These are phyloP conservation scores for Notocelia uddmanniana DNA, from an alignment of 2,888 invertebrate species.

Conservation along the genomic window DNA sequence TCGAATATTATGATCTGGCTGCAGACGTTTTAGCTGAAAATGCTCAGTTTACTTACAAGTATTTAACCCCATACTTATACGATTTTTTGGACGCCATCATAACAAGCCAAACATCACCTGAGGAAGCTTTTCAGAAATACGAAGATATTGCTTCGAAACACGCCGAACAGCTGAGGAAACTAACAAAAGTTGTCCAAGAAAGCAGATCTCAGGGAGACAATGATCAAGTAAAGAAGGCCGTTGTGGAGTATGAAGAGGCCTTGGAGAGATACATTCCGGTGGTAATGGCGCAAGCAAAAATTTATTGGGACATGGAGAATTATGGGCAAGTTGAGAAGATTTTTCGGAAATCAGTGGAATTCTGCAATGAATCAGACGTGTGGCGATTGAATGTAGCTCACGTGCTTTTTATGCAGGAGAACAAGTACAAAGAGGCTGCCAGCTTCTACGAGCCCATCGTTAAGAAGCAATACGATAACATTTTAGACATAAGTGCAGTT, in stretches of 20 bases:
- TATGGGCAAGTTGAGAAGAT: slow-evolving; percentile 98
- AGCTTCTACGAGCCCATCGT: slow-evolving; percentile 99
- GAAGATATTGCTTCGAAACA: slow-evolving; percentile 97
- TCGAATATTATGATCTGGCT: slow-evolving; percentile 98
- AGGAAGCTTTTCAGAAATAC: slow-evolving; percentile 97
- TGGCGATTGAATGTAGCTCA: slow-evolving; percentile 99
- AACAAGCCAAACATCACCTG: slow-evolving; percentile 98
- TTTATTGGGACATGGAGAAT: slow-evolving; percentile 99
- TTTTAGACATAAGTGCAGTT: slow-evolving; percentile 98
- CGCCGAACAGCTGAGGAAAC: slow-evolving; percentile 94
- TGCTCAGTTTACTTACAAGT: slow-evolving; percentile 97
- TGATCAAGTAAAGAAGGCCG: slow-evolving; percentile 94
- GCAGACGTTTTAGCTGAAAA: slow-evolving; percentile 99
- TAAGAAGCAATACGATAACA: slow-evolving; percentile 96
- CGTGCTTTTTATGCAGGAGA: slow-evolving; percentile 99
- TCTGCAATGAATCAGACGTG: slow-evolving; percentile 98
- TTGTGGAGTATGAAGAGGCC: slow-evolving; percentile 96
- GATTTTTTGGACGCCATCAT: slow-evolving; percentile 98
- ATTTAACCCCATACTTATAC: slow-evolving; percentile 96
- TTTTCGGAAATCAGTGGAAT: slow-evolving; percentile 98
- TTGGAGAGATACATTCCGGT: slow-evolving; percentile 97
- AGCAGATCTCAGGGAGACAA: slow-evolving; percentile 95
- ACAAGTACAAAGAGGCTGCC: slow-evolving; percentile 98
- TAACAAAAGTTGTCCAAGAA: slow-evolving; percentile 98
- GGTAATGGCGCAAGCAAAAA: slow-evolving; percentile 99